Percentiles rank a stretch among this genome's conserved stretches.
These are phyloP conservation scores for Tetragonula clypearis DNA, from an alignment of 1,140 invertebrate species.

Conservation along the genomic window DNA sequence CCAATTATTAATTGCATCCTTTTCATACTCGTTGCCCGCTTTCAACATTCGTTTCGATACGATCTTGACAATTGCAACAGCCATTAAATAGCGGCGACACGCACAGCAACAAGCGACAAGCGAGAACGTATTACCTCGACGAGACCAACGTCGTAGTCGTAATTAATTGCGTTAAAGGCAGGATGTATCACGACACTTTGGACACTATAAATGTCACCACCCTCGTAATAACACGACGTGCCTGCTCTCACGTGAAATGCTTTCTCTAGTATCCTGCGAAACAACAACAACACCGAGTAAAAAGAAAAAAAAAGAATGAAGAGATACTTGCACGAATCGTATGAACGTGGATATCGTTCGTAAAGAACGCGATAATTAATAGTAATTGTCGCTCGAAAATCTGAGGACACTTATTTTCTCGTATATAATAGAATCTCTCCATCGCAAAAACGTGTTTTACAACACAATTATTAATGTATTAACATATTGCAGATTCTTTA, in stretches of 20 bases:
- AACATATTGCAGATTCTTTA: no score
- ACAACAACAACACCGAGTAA: not conserved
- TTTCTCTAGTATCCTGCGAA: constrained; percentile 48
- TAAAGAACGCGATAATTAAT: not conserved
- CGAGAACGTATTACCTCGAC: constrained; percentile 62
- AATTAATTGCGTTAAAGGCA: constrained; percentile 53
- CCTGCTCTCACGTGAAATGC: constrained; percentile 62
- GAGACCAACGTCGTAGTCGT: constrained; percentile 69
- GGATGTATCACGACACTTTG: constrained; percentile 61
- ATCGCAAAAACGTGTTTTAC: no score
- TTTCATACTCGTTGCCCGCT: not conserved
- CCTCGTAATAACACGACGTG: constrained; percentile 56
- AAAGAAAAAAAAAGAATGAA: not conserved
- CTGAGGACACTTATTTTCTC: no score
- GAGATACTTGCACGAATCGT: not conserved
- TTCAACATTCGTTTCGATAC: constrained; percentile 1
- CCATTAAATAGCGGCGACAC: constrained; percentile 3
- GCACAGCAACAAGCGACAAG: not conserved
- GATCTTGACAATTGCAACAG: constrained; percentile 2
- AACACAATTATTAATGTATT: no score
- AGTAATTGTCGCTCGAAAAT: no score
- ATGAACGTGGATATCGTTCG: not conserved
- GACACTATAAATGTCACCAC: constrained; percentile 56
- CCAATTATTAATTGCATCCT: not conserved
- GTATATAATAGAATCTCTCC: no score